A percentile compares a stretch with the other conserved stretches of the same genome.
Conservation (phyloP, 1,140 invertebrate species). For the Homalodisca vitripennis region DNA sequence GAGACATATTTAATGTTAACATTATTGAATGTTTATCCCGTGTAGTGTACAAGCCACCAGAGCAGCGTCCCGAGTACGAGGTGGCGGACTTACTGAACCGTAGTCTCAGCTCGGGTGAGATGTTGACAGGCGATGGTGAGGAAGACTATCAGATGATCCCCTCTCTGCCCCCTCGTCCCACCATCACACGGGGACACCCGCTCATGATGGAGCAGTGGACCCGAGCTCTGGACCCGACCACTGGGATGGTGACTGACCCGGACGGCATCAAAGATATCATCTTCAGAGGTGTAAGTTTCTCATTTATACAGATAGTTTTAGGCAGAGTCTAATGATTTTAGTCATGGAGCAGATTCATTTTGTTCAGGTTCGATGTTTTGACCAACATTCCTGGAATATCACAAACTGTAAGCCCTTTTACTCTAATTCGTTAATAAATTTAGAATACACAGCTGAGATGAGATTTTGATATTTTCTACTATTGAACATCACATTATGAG, state of each 20-base stretch:
- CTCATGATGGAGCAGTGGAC: constrained; percentile 78
- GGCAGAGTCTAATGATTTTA: not conserved
- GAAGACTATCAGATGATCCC: constrained; percentile 69
- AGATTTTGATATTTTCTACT: too few relatives aligned
- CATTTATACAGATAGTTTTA: not conserved
- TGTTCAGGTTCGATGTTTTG: not conserved
- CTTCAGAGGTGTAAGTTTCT: constrained; percentile 76
- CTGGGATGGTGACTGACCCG: constrained; percentile 71
- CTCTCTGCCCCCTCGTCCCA: constrained; percentile 56
- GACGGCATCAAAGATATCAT: constrained; percentile 75
- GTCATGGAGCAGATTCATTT: not conserved
- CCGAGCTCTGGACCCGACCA: constrained; percentile 68
- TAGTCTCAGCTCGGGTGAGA: constrained; percentile 56
- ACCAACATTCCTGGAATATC: not conserved
- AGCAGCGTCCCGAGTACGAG: constrained; percentile 52
- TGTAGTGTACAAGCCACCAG: constrained; percentile 54
- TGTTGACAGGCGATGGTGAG: constrained; percentile 48
- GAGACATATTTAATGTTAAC: too few relatives aligned
- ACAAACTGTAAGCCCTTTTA: not conserved
- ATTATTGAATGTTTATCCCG: too few relatives aligned
- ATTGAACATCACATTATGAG: too few relatives aligned
- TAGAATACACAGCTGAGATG: too few relatives aligned
- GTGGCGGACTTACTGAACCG: constrained; percentile 50
- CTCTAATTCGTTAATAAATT: too few relatives aligned
- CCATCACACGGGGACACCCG: constrained; percentile 57